Conservation (phyloP, 2,113 vertebrate genomes). For the Plestiodon gilberti region DNA sequence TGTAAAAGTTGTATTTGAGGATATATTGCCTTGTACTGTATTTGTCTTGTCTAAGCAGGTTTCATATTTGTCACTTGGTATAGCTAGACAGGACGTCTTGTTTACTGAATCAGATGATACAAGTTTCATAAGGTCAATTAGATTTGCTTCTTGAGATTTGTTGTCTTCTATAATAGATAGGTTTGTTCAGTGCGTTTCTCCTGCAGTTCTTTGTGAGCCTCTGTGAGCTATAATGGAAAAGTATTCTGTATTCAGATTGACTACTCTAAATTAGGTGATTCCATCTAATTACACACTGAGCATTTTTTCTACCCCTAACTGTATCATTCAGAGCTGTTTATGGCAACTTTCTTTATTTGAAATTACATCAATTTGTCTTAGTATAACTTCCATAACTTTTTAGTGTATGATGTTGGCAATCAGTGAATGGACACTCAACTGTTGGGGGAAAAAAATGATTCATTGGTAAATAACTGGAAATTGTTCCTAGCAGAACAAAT, state of each 20-base stretch:
- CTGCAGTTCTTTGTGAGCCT: background rate
- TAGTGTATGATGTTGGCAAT: background rate
- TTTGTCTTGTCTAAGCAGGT: background rate
- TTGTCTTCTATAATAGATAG: background rate
- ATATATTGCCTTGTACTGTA: background rate
- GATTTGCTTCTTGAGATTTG: background rate
- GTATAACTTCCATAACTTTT: background rate
- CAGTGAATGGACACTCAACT: background rate
- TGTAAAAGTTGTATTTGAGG: background rate
- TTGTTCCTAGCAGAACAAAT: background rate
- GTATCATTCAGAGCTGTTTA: background rate
- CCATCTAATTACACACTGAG: background rate
- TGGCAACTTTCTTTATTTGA: background rate
- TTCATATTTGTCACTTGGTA: background rate
- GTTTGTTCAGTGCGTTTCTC: background rate
- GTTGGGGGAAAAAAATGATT: background rate
- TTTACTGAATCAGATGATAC: background rate
- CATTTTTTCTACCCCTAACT: background rate
- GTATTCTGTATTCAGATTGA: background rate
- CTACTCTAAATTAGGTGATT: background rate
- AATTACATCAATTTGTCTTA: background rate
- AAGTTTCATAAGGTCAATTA: conserved; percentile 12
- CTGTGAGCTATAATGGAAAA: background rate
- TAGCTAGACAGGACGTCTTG: background rate
- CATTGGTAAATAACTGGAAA: background rate